Base-by-base conservation (phyloP, 1,140 invertebrate genomes). In the Samia ricini region DNA sequence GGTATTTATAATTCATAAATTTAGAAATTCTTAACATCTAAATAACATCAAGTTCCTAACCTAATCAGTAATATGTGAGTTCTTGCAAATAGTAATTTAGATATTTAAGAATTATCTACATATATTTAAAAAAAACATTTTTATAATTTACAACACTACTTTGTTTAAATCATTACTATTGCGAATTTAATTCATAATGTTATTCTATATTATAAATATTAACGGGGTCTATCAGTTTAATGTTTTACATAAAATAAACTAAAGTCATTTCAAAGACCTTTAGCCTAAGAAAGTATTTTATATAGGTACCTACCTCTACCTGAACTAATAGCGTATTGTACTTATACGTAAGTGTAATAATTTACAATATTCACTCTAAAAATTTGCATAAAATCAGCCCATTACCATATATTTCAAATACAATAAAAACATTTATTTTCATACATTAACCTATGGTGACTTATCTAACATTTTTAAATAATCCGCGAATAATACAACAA, bases 241-340 rank as follows among this genome's bases (percentile, higher is more conserved):
- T 52, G 60, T 62, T 79, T 76, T 69, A 60, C 69, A 84, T 75
- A 84, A 75, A 84, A 81, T 79, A 63, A 69, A 71, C 61, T 42
- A 42, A 42, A 42, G 12, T 58, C 71, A 74, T 78, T 73, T 73
- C 52, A 49, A 33, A 72, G 72, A 82, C 76, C 80, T 82, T 78
- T 83, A 68, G 71, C 78, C 75, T 69, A 66, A 67, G 68, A 79
- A 81, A 79, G 74, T 61, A 56, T 19, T 26, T 59, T 55, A 66
- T 15, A 56, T 22, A n/a, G n/a, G n/a, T n/a, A n/a, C n/a, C n/a
- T n/a, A n/a, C n/a, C n/a, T n/a, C n/a, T n/a, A 51, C 29, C 20
- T 57, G n/a, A 15, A 21, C 20, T 51, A 22, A 51, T 22, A 51
- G 19, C 21, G 0, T 51, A 21, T 21, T 51, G 50, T 22, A 4